A percentile compares a stretch with the other conserved stretches of the same genome.
phyloP scores from a whole-genome alignment of 2,888 invertebrate genomes.

The Catocala sponsa region DNA sequence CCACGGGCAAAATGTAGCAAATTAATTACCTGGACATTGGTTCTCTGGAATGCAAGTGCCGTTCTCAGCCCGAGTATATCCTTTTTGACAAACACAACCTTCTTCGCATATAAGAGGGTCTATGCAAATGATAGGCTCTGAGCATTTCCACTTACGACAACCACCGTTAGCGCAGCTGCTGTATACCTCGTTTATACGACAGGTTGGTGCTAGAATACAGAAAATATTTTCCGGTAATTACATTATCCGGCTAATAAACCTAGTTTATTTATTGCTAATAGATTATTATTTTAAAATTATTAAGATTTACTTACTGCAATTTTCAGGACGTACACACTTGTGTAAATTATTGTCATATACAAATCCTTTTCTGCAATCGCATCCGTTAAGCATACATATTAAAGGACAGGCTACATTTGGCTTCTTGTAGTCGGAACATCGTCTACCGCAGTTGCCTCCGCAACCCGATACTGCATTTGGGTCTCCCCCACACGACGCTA shows the following conservation, averaged over 20 bases:
- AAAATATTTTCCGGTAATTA: background rate
- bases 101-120: slow-evolving; percentile 45
- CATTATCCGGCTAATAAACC: too few species aligned
- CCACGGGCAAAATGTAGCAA: too few species aligned
- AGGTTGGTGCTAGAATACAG: slow-evolving; percentile 40
- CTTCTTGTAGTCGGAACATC: slow-evolving; percentile 37
- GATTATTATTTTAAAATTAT: background rate
- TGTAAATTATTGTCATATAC: slow-evolving; percentile 28
- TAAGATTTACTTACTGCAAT: slow-evolving; percentile 30
- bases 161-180: slow-evolving; percentile 55
- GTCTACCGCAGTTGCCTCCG: slow-evolving; percentile 44
- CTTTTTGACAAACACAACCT: slow-evolving; percentile 54
- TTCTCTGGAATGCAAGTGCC: slow-evolving; percentile 54
- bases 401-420: slow-evolving; percentile 17
- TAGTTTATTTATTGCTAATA: too few species aligned
- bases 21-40: slow-evolving; percentile 45
- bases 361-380: slow-evolving; percentile 37
- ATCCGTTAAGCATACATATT: slow-evolving; percentile 30
- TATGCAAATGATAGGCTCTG: slow-evolving; percentile 51
- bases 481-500: slow-evolving; percentile 9
- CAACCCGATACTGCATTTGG: slow-evolving; percentile 50
- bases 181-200: slow-evolving; percentile 47
- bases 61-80: slow-evolving; percentile 42
- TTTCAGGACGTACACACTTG: slow-evolving; percentile 31
- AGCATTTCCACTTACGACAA: slow-evolving; percentile 55